phyloP scores from a whole-genome alignment of 2,113 vertebrate genomes.

The Chaetura pelagica region DNA sequence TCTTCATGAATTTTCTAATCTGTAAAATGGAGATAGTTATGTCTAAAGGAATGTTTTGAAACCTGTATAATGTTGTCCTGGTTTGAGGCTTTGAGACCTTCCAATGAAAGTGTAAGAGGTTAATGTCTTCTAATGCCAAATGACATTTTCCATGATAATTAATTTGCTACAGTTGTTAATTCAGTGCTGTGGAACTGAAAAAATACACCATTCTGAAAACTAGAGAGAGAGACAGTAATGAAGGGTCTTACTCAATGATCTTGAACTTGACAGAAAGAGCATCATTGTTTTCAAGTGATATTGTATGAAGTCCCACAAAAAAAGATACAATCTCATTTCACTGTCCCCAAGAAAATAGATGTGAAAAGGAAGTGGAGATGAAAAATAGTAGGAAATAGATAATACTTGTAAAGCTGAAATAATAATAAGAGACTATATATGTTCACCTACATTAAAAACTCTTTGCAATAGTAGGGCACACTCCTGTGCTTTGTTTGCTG shows the following conservation, averaged over 20 bases:
- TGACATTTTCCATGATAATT: not conserved
- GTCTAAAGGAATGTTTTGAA: not conserved
- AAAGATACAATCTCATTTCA: not conserved
- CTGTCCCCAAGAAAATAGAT: not conserved
- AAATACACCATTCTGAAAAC: not conserved
- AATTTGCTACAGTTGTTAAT: not conserved
- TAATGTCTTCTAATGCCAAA: not conserved
- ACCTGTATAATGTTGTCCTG: not conserved
- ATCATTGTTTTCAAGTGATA: not conserved
- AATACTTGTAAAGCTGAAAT: not conserved
- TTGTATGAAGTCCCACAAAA: not conserved
- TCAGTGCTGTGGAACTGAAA: not conserved
- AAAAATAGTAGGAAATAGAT: not conserved
- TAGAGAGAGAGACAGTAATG: not conserved
- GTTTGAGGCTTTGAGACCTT: not conserved
- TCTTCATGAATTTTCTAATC: constrained; percentile 12
- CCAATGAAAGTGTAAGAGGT: not conserved
- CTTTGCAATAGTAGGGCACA: not conserved
- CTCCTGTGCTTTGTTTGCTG: not conserved
- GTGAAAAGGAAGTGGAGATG: not conserved
- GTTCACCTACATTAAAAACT: not conserved
- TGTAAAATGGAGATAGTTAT: constrained; percentile 9
- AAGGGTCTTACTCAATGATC: not conserved
- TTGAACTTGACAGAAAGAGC: not conserved
- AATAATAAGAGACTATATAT: not conserved